Percentiles rank a stretch among this genome's conserved stretches.
Evolutionary conservation across 2,888 invertebrate genomes (phyloP).

Genomic region (Synanthedon myopaeformis): DNA sequence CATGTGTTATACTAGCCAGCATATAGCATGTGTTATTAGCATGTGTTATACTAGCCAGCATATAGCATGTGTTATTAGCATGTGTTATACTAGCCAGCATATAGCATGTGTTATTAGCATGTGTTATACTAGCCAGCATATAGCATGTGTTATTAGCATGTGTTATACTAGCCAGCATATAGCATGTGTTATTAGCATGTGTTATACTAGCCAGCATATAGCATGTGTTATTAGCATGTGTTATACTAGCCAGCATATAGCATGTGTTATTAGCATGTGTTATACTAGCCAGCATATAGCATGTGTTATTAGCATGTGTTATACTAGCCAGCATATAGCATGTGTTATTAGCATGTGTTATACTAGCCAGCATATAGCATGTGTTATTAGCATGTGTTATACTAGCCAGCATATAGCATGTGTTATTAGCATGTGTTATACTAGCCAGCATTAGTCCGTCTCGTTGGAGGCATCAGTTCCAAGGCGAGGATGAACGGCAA

Average conservation of each 20-base stretch:
- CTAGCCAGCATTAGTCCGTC: constrained; percentile 72
- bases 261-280: too few species aligned
- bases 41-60: constrained; percentile 47
- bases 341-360: too few species aligned
- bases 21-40: too few species aligned
- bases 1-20: constrained; percentile 46
- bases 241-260: constrained; percentile 62
- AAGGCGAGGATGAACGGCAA: constrained; percentile 75
- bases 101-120: too few species aligned
- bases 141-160: too few species aligned
- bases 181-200: too few species aligned
- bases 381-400: too few species aligned
- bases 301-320: too few species aligned
- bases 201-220: constrained; percentile 60
- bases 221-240: too few species aligned
- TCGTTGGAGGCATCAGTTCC: constrained; percentile 74
- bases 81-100: constrained; percentile 54
- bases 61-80: too few species aligned
- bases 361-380: constrained; percentile 68
- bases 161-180: constrained; percentile 58
- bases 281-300: constrained; percentile 64
- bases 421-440: not conserved
- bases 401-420: too few species aligned
- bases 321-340: constrained; percentile 66
- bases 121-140: constrained; percentile 56